Conservation (phyloP, 2,797 vertebrate species). For the Pseudochromis fuscus region DNA sequence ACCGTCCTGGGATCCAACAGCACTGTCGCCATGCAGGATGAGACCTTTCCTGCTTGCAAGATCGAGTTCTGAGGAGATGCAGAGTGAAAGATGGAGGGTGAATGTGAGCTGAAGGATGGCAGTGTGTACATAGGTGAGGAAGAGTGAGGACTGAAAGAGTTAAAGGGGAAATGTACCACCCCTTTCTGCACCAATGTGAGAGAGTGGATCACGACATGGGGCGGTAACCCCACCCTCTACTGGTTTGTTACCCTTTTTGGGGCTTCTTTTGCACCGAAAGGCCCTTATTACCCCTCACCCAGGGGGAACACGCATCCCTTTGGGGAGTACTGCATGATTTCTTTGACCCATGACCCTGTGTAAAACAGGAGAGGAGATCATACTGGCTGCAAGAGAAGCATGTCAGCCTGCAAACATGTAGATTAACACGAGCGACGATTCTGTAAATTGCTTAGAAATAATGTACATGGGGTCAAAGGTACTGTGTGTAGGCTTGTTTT, state of each 20-base stretch:
- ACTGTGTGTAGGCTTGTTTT: conserved; percentile 27
- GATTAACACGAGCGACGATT: conserved; percentile 29
- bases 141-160: not conserved
- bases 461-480: conserved; percentile 12
- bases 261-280: conserved; percentile 33
- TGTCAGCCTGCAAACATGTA: conserved; percentile 40
- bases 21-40: conserved; percentile 97
- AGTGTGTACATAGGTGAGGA: not conserved
- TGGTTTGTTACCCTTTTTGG: conserved; percentile 18
- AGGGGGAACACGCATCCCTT: conserved; percentile 19
- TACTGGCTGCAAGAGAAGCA: conserved; percentile 38
- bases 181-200: conserved; percentile 28
- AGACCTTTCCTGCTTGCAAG: conserved; percentile 98
- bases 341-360: conserved; percentile 58
- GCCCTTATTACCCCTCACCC: conserved; percentile 12
- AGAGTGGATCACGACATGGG: conserved; percentile 1
- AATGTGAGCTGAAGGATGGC: conserved; percentile 12
- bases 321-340: conserved; percentile 51
- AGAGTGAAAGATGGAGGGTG: conserved; percentile 1
- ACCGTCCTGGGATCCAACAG: conserved; percentile 89
- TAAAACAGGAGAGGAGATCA: conserved; percentile 57
- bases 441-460: conserved; percentile 43
- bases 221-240: not conserved
- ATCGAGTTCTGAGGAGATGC: conserved; percentile 90
- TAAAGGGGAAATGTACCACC: conserved; percentile 1